Conservation (phyloP, 2,113 vertebrate genomes). For the Grus americana region DNA sequence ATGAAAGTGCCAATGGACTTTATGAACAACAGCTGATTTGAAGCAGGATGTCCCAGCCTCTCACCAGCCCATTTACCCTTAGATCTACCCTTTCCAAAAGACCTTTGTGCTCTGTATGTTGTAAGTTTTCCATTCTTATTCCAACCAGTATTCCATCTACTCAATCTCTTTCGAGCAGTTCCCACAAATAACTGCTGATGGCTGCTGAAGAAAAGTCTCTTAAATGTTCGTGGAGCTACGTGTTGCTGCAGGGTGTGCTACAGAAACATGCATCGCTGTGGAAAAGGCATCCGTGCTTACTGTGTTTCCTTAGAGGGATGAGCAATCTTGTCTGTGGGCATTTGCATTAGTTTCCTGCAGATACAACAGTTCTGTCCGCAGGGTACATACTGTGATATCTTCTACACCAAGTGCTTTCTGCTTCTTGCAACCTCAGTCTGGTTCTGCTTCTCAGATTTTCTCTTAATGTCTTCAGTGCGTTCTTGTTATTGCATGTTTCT, state of each 20-base stretch:
- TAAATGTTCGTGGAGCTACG: not conserved
- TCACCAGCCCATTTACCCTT: not conserved
- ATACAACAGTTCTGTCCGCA: not conserved
- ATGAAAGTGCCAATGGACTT: not conserved
- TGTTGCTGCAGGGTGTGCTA: not conserved
- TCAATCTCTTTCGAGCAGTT: not conserved
- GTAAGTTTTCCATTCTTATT: not conserved
- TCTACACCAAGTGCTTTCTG: not conserved
- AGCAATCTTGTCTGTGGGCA: not conserved
- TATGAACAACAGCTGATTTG: not conserved
- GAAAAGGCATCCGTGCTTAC: not conserved
- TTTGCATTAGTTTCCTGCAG: not conserved
- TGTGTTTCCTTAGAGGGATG: not conserved
- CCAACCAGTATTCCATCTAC: not conserved
- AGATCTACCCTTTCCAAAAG: not conserved
- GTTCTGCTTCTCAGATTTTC: not conserved
- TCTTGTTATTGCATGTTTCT: not conserved
- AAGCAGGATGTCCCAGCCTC: not conserved
- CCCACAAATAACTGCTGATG: not conserved
- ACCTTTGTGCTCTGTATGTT: not conserved
- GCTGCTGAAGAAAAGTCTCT: not conserved
- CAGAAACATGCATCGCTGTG: not conserved
- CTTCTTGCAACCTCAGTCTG: not conserved
- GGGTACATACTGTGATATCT: not conserved
- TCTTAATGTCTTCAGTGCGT: not conserved